phyloP scores from a whole-genome alignment of 2,797 vertebrate genomes.

The Atherinosoma microstoma region DNA sequence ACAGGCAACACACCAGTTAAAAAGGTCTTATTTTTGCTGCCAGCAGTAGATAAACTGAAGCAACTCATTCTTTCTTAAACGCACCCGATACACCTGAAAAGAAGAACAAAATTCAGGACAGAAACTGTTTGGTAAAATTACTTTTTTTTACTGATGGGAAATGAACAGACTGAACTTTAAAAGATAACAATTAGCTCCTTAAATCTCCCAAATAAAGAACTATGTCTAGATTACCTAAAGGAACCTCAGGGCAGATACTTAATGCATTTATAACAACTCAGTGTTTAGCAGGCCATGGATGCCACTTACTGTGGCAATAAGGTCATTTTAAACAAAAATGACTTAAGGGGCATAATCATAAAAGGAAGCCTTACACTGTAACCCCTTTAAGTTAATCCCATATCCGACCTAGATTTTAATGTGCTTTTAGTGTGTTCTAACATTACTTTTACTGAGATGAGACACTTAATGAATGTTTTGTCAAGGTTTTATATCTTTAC shows the following conservation, averaged over 20 bases:
- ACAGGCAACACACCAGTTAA: constrained; percentile 10
- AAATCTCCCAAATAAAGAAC: background rate
- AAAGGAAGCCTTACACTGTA: background rate
- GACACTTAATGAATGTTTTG: background rate
- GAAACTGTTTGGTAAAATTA: background rate
- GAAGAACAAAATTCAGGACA: background rate
- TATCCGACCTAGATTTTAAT: background rate
- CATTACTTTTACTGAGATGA: background rate
- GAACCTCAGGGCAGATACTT: background rate
- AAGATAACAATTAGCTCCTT: background rate
- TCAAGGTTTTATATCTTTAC: background rate
- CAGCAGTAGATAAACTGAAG: constrained; percentile 16
- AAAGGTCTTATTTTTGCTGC: constrained; percentile 16
- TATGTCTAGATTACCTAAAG: background rate
- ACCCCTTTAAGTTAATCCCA: background rate
- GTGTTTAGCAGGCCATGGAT: background rate
- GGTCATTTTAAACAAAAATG: background rate
- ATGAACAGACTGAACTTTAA: background rate
- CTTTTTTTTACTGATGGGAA: background rate
- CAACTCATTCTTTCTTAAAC: constrained; percentile 14
- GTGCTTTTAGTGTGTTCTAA: background rate
- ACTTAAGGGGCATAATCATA: background rate
- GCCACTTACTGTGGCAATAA: background rate
- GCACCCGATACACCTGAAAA: background rate
- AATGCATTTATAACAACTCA: background rate